phyloP scores from a whole-genome alignment of 2,113 vertebrate genomes.

The Copsychus sechellarum region DNA sequence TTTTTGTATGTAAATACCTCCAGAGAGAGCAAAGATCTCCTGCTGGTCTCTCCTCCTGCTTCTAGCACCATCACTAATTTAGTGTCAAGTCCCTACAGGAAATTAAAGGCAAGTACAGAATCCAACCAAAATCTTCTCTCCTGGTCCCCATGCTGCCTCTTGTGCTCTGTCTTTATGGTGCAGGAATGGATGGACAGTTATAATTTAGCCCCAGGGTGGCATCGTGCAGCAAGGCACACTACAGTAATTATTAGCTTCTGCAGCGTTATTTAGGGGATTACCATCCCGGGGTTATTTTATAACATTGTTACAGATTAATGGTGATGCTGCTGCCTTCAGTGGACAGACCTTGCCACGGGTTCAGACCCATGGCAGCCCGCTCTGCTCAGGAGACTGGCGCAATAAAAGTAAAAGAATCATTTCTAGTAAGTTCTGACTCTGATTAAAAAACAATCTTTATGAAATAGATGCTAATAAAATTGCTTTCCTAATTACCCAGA shows the following conservation, averaged over 20 bases:
- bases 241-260: constrained; percentile 53
- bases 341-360: constrained; percentile 44
- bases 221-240: constrained; percentile 45
- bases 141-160: neutral
- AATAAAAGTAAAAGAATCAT: constrained; percentile 76
- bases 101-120: neutral
- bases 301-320: constrained; percentile 53
- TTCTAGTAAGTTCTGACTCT: constrained; percentile 86
- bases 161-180: neutral
- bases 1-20: neutral
- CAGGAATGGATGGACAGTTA: neutral
- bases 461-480: constrained; percentile 87
- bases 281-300: constrained; percentile 59
- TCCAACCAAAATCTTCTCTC: neutral
- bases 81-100: neutral
- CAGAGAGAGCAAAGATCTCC: neutral
- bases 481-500: constrained; percentile 85
- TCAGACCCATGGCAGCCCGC: constrained; percentile 58
- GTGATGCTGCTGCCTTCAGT: constrained; percentile 53
- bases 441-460: constrained; percentile 87
- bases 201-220: constrained; percentile 21
- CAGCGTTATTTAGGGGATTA: constrained; percentile 58
- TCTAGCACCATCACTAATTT: neutral
- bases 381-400: constrained; percentile 52
- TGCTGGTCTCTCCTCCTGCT: neutral